Evolutionary conservation across 2,113 vertebrate species (phyloP).

Genomic region (Halcyon malimbica): DNA sequence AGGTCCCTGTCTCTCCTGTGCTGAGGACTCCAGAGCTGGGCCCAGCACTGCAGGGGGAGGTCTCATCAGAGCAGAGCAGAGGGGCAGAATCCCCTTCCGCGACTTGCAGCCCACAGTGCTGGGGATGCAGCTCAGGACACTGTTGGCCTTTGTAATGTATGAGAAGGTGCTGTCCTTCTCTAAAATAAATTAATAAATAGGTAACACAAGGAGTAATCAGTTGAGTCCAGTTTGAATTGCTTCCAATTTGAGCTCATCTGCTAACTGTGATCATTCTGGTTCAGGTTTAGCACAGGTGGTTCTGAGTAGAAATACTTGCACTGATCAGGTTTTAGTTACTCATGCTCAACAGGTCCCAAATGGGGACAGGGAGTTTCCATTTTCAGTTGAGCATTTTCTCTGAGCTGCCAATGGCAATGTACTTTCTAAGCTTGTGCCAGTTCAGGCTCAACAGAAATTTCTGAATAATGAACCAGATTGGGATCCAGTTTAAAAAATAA

Average conservation of each 20-base stretch:
- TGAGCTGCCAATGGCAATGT: background rate
- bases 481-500: background rate
- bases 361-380: background rate
- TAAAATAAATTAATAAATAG: background rate
- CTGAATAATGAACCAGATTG: background rate
- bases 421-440: background rate
- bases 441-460: background rate
- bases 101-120: too few relatives aligned
- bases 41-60: too few relatives aligned
- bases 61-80: too few relatives aligned
- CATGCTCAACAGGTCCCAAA: accelerated
- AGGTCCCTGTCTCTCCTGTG: too few relatives aligned
- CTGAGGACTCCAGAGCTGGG: too few relatives aligned
- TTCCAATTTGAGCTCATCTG: background rate
- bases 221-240: background rate
- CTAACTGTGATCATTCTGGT: background rate
- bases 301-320: background rate
- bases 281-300: background rate
- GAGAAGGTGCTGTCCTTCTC: background rate
- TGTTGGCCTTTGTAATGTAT: background rate
- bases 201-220: background rate
- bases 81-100: too few relatives aligned
- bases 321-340: background rate
- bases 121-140: too few relatives aligned
- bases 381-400: background rate